A percentile compares a stretch with the other conserved stretches of the same genome.
phyloP scores from a whole-genome alignment of 2,113 vertebrate species.

The Pithys albifrons region DNA sequence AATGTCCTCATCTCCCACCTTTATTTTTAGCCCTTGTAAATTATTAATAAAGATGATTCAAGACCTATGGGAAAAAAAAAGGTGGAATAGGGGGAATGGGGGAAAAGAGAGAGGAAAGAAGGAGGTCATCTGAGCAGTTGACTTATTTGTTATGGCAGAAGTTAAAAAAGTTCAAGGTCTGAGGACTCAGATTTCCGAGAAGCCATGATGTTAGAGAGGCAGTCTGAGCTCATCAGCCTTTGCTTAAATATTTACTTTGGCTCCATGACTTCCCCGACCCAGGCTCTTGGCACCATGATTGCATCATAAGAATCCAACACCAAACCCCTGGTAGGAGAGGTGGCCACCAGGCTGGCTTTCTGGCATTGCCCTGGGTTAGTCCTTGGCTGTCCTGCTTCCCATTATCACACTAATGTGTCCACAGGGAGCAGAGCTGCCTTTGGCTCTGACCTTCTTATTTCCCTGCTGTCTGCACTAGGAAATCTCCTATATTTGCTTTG shows the following conservation, averaged over 20 bases:
- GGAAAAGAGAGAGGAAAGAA: neutral
- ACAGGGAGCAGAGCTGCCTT: neutral
- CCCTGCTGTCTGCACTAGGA: neutral
- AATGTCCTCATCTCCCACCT: neutral
- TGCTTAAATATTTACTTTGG: neutral
- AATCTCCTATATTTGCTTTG: neutral
- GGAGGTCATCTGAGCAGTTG: neutral
- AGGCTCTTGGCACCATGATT: neutral
- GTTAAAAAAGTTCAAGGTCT: neutral
- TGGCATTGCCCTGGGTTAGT: neutral
- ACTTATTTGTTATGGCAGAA: neutral
- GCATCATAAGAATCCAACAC: neutral
- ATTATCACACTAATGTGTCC: neutral
- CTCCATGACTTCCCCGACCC: neutral
- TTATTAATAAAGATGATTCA: neutral
- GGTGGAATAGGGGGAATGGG: neutral
- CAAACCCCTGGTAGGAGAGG: neutral
- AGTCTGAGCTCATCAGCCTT: neutral
- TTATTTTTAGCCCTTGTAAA: neutral
- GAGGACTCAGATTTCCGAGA: neutral
- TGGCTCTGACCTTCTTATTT: neutral
- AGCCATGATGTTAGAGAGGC: neutral
- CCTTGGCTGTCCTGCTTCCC: neutral
- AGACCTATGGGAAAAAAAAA: neutral
- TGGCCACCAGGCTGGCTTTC: neutral